A percentile compares a stretch with the other conserved stretches of the same genome.
Evolutionary conservation across 2,113 vertebrate species (phyloP).

Genomic region (Ophiodon elongatus): DNA sequence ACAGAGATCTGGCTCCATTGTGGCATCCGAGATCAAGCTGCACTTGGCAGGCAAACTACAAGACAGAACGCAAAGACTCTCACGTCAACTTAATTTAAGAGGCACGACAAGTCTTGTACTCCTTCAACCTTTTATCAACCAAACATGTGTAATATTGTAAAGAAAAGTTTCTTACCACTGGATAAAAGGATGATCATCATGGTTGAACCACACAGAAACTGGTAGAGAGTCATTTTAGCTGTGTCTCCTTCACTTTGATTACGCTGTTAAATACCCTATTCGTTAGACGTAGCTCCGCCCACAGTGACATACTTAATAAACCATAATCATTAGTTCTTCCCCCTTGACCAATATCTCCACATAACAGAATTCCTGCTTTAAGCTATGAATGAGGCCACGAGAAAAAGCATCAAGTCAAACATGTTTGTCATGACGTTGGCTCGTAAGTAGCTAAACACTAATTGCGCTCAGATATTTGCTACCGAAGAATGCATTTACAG

Average conservation of each 20-base stretch:
- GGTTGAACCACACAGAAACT: not conserved
- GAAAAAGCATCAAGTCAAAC: not conserved
- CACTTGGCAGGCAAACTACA: no score
- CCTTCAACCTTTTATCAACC: not conserved
- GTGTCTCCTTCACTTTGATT: not conserved
- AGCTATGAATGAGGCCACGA: no score
- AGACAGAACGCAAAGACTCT: not conserved
- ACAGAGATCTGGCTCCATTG: no score
- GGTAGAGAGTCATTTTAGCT: constrained; percentile 11
- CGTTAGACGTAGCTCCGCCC: not conserved
- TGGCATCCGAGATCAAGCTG: no score
- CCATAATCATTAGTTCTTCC: not conserved
- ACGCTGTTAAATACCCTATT: not conserved
- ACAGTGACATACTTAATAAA: not conserved
- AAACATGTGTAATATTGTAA: not conserved
- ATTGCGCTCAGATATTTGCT: no score
- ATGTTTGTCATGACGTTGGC: not conserved
- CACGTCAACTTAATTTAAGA: not conserved
- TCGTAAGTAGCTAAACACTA: no score
- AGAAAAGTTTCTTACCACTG: constrained; percentile 22
- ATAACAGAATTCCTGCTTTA: not conserved
- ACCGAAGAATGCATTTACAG: not conserved
- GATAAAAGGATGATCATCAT: not conserved
- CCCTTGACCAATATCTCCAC: fast-evolving
- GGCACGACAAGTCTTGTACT: not conserved